Evolutionary conservation across 2,797 vertebrate genomes (phyloP), one percentile per base, ranked within the genome.

Genomic region (Channa striata): DNA sequence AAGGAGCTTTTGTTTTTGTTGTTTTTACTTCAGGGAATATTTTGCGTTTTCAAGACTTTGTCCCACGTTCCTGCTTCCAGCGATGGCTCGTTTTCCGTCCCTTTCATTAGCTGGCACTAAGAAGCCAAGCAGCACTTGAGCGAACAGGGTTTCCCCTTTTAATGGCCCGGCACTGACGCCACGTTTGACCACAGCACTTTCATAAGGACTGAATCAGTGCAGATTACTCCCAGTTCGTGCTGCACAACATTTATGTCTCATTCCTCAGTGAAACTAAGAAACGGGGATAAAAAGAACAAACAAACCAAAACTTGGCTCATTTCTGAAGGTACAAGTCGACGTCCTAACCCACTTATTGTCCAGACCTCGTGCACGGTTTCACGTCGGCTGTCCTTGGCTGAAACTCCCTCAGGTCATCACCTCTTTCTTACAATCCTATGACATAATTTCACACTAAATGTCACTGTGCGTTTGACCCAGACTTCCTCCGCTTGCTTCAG

Each of bases 191-290:
- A 44, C 76, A 48, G 17, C 36, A 52, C 46, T 78, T 80, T 83
- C 50, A 52, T 25, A 70, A 80, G 23, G 62, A 39, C 49, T 75
- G 47, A 83, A 77, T 82, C 74, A 73, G 25, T 69, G 77, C 78
- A 39, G 77, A 82, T 84, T 59, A 72, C 48, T 53, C 51, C 46
- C 33, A 68, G 65, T 77, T 91, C 82, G 77, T 84, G 81, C 67
- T 85, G 69, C 87, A 64, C 64, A 72, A 52, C 68, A 68, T 40
- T 47, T 52, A 34, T 11, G 30, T 64, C 54, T 49, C 50, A 44
- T n/a, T n/a, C n/a, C n/a, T 36, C 9, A 17, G 54, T 64, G 25
- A 77, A 62, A 44, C 58, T 4, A 19, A 11, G 21, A 53, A 19
- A 49, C 6, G 8, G 2, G 5, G 2, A 30, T 11, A 43, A 23